A percentile compares a stretch with the other conserved stretches of the same genome.
phyloP scores from a whole-genome alignment of 2,797 vertebrate genomes.

The Oryzias dopingdopingensis region DNA sequence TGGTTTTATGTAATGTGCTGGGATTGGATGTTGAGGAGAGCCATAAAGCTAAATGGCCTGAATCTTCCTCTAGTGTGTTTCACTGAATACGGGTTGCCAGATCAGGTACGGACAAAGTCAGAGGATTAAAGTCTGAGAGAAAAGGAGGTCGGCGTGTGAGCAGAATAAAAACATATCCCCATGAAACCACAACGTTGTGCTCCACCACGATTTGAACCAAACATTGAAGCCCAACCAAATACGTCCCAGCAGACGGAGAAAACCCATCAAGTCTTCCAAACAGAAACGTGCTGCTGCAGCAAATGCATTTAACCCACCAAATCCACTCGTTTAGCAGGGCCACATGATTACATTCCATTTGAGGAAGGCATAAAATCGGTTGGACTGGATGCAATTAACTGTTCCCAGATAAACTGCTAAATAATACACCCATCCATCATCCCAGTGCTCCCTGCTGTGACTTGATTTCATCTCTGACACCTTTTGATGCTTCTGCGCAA shows the following conservation, averaged over 20 bases:
- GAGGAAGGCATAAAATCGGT: slow-evolving; percentile 22
- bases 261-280: slow-evolving; percentile 10
- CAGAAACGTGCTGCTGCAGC: slow-evolving; percentile 11
- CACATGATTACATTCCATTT: slow-evolving; percentile 15
- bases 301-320: slow-evolving; percentile 3
- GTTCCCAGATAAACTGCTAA: slow-evolving; percentile 24
- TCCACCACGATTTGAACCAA: too few species aligned
- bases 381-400: slow-evolving; percentile 40
- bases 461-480: slow-evolving; percentile 63
- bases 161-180: slow-evolving; percentile 46
- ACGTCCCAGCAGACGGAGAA: not conserved
- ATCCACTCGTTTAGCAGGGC: slow-evolving; percentile 14
- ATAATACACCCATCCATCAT: slow-evolving; percentile 57
- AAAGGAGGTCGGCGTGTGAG: slow-evolving; percentile 59
- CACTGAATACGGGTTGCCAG: slow-evolving; percentile 41
- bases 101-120: slow-evolving; percentile 5
- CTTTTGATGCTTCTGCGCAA: slow-evolving; percentile 45
- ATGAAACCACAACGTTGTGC: slow-evolving; percentile 39
- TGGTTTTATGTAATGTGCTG: slow-evolving; percentile 52
- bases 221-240: too few species aligned
- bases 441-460: slow-evolving; percentile 35
- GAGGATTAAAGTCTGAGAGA: slow-evolving; percentile 33
- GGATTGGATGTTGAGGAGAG: slow-evolving; percentile 53
- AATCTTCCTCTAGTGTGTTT: slow-evolving; percentile 36
- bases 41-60: slow-evolving; percentile 68